Base-by-base conservation (phyloP, 1,140 invertebrate genomes). In the Contarinia nasturtii region DNA sequence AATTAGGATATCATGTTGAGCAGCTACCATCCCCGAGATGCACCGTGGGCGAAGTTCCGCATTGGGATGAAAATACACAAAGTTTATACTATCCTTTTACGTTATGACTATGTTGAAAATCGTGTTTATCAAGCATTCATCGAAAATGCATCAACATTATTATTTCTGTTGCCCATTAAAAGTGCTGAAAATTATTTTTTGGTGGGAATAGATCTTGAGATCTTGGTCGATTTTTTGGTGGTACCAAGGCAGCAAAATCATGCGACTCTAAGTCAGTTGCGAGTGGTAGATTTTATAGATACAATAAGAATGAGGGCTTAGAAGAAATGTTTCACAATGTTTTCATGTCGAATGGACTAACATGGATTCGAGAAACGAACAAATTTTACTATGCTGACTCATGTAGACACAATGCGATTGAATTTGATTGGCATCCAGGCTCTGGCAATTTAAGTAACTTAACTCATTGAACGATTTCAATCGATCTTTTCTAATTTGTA, bases 381-480 rank as follows among this genome's bases (percentile, higher is more conserved):
- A 70, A 64, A 34, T 68, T 77, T 57, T 79, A 73, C 53, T 77
- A 74, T 53, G 75, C 76, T 19, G 76, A 79, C 53, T 67, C 73
- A 0, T 55, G 63, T 2, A 70, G 69, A 0, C 50, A 52, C 11
- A 60, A 67, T 53, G 59, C 77, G 20, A 66, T 66, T 33, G 65
- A 64, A n/a, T 82, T 74, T 53, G 71, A 81, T 56, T 82, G 69
- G 51, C 67, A 82, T 53, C 37, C 40, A 4, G 36, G n/a, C 15
- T 45, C 19, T 19, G 48, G 48, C 11, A 33, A 17, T 14, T 40
- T 49, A 11, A 33, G 48, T 49, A 46, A 34, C 36, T 40, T 36
- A 10, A 40, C 7, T 18, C 37, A 10, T 36, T 36, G 8, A 36
- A 8, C n/a, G n/a, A 36, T n/a, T 8, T 8, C 42, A 17, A 15